phyloP scores from a whole-genome alignment of 1,140 invertebrate species.

The Venturia canescens region DNA sequence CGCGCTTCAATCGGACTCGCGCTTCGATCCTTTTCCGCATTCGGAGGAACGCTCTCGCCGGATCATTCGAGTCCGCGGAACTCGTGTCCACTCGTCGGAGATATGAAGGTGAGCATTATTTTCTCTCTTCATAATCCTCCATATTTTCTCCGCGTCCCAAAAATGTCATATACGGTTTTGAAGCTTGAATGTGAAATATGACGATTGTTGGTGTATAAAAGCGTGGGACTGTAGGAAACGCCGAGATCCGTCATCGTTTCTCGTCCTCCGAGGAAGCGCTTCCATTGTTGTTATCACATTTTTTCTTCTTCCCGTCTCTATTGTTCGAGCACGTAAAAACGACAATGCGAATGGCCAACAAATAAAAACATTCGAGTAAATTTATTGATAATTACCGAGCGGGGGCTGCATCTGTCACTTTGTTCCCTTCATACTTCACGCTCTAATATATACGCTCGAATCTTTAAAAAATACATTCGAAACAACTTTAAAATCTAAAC shows the following conservation, averaged over 20 bases:
- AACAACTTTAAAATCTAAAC: neutral
- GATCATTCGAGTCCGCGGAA: no score
- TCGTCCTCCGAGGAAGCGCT: neutral
- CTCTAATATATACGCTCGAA: neutral
- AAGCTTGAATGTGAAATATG: no score
- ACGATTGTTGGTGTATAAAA: neutral
- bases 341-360: neutral
- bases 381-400: constrained; percentile 49
- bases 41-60: no score
- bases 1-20: neutral
- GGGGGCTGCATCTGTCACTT: constrained; percentile 24
- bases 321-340: neutral
- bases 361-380: constrained; percentile 26
- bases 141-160: no score
- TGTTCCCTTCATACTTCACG: constrained; percentile 5
- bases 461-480: neutral
- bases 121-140: no score
- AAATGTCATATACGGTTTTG: no score
- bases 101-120: no score
- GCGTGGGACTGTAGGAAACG: constrained; percentile 9
- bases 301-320: neutral
- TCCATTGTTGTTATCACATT: no score
- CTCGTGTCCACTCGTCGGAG: no score
- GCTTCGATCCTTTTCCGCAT: no score
- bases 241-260: neutral